These are phyloP conservation scores for Falco novaeseelandiae DNA, from an alignment of 2,797 vertebrate species.

Conservation along the genomic window DNA sequence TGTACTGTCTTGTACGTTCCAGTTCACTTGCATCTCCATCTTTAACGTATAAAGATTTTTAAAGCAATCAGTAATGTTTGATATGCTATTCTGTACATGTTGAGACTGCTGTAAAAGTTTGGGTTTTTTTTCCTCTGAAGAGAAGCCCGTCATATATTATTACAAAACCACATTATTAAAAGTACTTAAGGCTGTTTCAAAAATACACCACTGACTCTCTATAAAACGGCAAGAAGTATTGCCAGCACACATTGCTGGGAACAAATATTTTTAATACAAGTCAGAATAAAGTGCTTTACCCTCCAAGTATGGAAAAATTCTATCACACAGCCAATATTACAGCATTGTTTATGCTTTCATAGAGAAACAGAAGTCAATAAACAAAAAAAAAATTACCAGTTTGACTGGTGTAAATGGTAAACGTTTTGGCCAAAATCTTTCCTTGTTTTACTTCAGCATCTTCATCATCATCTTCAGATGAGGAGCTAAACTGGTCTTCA, in stretches of 20 bases:
- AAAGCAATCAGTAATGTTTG: background rate
- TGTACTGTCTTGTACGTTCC: constrained; percentile 87
- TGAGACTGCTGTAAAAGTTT: background rate
- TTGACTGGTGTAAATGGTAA: constrained; percentile 88
- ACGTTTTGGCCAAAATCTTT: constrained; percentile 88
- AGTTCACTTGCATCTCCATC: constrained; percentile 87
- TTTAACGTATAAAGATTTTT: constrained; percentile 64
- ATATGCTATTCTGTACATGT: background rate
- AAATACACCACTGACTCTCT: background rate
- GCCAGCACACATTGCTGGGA: background rate
- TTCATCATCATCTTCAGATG: constrained; percentile 82
- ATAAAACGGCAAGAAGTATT: background rate
- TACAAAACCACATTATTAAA: background rate
- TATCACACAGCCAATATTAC: background rate
- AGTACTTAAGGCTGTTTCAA: background rate
- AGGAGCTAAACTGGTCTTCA: constrained; percentile 84
- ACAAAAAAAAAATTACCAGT: constrained; percentile 79
- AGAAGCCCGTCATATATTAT: background rate
- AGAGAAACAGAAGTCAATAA: background rate
- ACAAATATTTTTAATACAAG: background rate
- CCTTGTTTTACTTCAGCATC: constrained; percentile 84
- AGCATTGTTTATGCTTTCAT: background rate
- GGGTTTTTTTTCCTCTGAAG: background rate
- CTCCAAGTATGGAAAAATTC: background rate
- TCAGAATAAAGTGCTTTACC: background rate